Percentiles rank a stretch among this genome's conserved stretches.
These are phyloP conservation scores for Eira barbara DNA, from an alignment of 2,113 vertebrate genomes.

Conservation along the genomic window DNA sequence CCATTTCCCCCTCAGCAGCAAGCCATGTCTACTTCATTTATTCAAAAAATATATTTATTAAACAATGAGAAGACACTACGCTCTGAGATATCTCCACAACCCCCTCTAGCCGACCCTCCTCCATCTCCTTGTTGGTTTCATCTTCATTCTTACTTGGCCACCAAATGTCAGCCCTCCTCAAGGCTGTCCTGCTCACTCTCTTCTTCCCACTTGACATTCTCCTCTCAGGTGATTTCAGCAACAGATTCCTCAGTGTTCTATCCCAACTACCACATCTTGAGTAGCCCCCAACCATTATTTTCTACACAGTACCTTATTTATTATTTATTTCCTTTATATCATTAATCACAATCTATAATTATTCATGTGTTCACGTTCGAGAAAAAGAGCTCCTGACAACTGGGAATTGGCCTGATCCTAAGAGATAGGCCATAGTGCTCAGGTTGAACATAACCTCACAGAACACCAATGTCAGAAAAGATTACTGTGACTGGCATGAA, in stretches of 20 bases:
- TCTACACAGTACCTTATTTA: not conserved
- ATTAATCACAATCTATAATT: not conserved
- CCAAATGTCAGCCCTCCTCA: not conserved
- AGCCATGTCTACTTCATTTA: not conserved
- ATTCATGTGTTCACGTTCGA: not conserved
- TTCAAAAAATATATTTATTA: not conserved
- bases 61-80: not conserved
- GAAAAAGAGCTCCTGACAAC: not conserved
- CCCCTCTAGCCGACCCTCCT: not conserved
- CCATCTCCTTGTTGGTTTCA: not conserved
- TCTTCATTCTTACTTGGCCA: not conserved
- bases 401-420: not conserved
- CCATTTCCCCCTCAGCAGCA: not conserved
- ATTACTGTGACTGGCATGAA: not conserved
- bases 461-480: not conserved
- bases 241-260: not conserved
- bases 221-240: not conserved
- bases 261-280: not conserved
- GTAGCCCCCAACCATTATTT: not conserved
- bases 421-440: not conserved
- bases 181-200: not conserved
- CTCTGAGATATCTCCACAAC: not conserved
- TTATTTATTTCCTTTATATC: not conserved
- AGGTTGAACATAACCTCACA: not conserved
- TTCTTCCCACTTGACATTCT: not conserved